phyloP scores from a whole-genome alignment of 2,888 invertebrate genomes.

The Pharmacophagus antenor region DNA sequence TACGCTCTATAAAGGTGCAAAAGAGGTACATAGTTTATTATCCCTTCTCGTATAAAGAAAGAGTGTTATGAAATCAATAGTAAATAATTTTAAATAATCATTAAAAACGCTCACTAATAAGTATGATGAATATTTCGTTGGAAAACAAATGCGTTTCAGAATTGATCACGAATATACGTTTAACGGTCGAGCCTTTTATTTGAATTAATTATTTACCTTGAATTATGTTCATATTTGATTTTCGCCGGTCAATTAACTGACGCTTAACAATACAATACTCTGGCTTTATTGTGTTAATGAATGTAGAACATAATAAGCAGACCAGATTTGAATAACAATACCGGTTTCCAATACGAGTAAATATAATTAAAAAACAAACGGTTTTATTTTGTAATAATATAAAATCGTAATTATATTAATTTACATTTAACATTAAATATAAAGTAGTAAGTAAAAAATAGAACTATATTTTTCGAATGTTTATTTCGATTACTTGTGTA shows the following conservation, averaged over 20 bases:
- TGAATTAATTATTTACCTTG: neutral
- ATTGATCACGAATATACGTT: neutral
- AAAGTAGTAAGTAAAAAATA: neutral
- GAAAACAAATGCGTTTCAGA: neutral
- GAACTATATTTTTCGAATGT: no score
- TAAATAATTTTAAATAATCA: no score
- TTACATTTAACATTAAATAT: neutral
- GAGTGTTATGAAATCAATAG: no score
- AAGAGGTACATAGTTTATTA: neutral
- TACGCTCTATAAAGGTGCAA: no score
- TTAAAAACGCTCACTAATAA: neutral
- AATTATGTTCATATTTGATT: conserved; percentile 2
- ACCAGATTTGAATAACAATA: neutral
- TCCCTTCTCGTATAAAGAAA: neutral
- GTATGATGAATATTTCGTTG: neutral
- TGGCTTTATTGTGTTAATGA: neutral
- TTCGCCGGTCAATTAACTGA: conserved; percentile 1
- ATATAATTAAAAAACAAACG: neutral
- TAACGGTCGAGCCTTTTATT: neutral
- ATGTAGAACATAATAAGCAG: conserved; percentile 3
- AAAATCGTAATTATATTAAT: neutral
- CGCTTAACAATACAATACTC: neutral
- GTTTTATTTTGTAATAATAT: neutral
- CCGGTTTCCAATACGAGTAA: neutral
- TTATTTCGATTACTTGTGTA: no score